Evolutionary conservation across 2,113 vertebrate species (phyloP), one percentile per base, ranked within the genome.

Genomic region (Carettochelys insculpta): DNA sequence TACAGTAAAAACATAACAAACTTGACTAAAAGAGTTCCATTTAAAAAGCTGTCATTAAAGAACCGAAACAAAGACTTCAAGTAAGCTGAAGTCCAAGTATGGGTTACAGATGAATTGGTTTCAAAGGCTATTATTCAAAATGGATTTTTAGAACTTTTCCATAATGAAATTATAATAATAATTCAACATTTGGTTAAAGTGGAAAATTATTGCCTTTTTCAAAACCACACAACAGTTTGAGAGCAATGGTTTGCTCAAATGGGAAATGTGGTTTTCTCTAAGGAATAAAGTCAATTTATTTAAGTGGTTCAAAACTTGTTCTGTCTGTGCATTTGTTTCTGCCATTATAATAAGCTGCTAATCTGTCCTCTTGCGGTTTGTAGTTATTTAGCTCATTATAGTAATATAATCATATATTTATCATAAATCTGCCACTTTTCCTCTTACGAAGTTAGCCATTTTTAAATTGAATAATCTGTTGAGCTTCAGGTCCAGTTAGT

Each of bases 241-340:
- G 95, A 95, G 93, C 91, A 93, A 94, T 90, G 96, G 94, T 96
- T 96, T 93, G 94, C 87, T 95, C 87, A 92, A 93, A 92, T 86
- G 95, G 94, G 38, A 96, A 95, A 92, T 94, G 94, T 91, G 93
- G 94, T 97, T 96, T 97, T 96, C 92, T 95, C 94, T 95, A 93
- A 93, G 93, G 95, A 97, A 96, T 96, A 96, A 90, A 96, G 91
- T 96, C 83, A 90, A 88, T 95, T 96, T 94, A 96, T 95, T 92
- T 94, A 95, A 96, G 94, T 92, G 95, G 92, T 94, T 96, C 94
- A 95, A 93, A 95, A 96, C 90, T 96, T 88, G 58, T 95, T 94
- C 92, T 95, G 90, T 95, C 94, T 97, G 83, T 95, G 94, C 96
- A 91, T 96, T 97, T 96, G 94, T 96, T 97, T 96, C 94, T 95